Evolutionary conservation across 2,113 vertebrate species (phyloP).

Genomic region (Asarcornis scutulata): DNA sequence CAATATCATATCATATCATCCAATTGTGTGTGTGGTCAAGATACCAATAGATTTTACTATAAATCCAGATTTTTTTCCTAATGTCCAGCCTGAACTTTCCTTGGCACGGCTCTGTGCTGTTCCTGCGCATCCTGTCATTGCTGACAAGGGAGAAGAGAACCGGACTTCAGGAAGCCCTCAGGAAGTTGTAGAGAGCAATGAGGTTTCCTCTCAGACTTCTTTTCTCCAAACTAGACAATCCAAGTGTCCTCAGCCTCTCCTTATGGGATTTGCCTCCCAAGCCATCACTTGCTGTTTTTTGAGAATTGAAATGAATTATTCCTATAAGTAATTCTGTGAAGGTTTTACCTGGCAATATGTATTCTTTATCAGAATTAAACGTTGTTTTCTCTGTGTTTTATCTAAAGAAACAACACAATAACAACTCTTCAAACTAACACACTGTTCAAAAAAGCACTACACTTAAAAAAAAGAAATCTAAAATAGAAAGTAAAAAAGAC

Average conservation of each 20-base stretch:
- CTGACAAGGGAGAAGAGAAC: background rate
- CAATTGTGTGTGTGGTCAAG: too few relatives aligned
- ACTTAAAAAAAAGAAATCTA: background rate
- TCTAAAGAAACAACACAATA: background rate
- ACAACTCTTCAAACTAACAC: background rate
- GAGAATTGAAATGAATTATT: background rate
- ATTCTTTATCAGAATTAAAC: background rate
- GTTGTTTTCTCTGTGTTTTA: background rate
- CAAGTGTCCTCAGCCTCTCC: background rate
- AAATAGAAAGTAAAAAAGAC: background rate
- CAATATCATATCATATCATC: too few relatives aligned
- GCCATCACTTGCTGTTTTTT: background rate
- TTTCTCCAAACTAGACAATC: background rate
- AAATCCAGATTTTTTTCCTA: background rate
- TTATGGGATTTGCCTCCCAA: background rate
- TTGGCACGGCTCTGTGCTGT: background rate
- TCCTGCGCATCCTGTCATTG: background rate
- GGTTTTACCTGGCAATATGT: background rate
- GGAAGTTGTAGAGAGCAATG: background rate
- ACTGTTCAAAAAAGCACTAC: background rate
- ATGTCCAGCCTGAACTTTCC: background rate
- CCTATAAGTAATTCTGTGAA: background rate
- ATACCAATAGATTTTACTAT: too few relatives aligned
- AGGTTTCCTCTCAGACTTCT: background rate
- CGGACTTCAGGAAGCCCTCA: background rate